These are phyloP conservation scores for Musca vetustissima DNA, from an alignment of 1,140 invertebrate species.

Conservation along the genomic window DNA sequence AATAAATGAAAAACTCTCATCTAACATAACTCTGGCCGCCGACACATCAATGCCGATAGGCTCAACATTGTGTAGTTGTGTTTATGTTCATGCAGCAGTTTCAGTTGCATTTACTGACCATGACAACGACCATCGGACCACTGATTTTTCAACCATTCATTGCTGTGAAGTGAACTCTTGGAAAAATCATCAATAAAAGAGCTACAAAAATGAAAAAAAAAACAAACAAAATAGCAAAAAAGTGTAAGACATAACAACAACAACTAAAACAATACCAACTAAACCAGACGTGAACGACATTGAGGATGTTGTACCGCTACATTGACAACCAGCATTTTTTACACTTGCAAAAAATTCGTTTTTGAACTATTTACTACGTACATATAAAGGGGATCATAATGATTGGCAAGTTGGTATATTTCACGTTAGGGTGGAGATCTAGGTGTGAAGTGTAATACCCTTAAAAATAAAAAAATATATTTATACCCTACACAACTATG, in stretches of 20 bases:
- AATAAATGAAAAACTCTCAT: not conserved
- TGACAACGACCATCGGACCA: slow-evolving; percentile 1
- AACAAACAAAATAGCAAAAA: too few relatives aligned
- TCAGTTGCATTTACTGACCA: not conserved
- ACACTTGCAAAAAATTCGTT: too few relatives aligned
- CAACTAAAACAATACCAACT: not conserved
- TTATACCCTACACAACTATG: too few relatives aligned
- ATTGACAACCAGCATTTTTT: not conserved
- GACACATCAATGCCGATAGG: not conserved
- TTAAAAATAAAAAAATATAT: too few relatives aligned
- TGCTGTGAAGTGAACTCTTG: too few relatives aligned
- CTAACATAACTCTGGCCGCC: not conserved
- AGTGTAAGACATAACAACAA: too few relatives aligned
- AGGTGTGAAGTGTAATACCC: too few relatives aligned
- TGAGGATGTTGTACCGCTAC: slow-evolving; percentile 14
- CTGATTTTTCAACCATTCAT: not conserved
- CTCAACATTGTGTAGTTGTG: not conserved
- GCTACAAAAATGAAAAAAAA: too few relatives aligned
- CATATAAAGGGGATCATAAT: too few relatives aligned
- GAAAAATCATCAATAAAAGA: not conserved
- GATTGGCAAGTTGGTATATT: too few relatives aligned
- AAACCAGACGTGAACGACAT: slow-evolving; percentile 19
- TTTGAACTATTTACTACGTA: too few relatives aligned
- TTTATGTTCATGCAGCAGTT: not conserved
- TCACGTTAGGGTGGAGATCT: too few relatives aligned